Percentiles rank a stretch among this genome's conserved stretches.
Evolutionary conservation across 2,888 invertebrate species (phyloP).

Genomic region (Amiota minor): DNA sequence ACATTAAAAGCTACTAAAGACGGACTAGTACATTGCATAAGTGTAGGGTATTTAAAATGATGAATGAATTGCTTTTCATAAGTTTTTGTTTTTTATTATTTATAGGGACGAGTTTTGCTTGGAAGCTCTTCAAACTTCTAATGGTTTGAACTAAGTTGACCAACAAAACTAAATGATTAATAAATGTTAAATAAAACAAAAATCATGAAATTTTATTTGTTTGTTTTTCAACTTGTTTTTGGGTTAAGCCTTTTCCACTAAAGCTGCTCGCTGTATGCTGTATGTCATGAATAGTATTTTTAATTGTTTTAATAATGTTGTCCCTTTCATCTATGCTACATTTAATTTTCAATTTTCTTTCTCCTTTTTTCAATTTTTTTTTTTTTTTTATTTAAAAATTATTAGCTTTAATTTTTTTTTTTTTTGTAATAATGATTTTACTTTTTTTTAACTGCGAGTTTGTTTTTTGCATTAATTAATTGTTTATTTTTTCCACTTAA

Average conservation of each 20-base stretch:
- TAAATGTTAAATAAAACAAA: not conserved
- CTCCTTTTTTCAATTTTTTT: conserved; percentile 18
- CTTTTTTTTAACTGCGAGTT: conserved; percentile 23
- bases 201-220: not conserved
- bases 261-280: not conserved
- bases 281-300: conserved; percentile 14
- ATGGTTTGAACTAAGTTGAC: too few relatives aligned
- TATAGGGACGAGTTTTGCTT: not conserved
- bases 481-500: conserved; percentile 9
- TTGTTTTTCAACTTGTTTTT: conserved; percentile 37
- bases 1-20: not conserved
- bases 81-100: not conserved
- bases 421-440: not conserved
- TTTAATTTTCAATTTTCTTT: conserved; percentile 9
- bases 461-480: conserved; percentile 15
- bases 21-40: too few relatives aligned
- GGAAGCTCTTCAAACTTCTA: not conserved
- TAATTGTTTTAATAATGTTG: conserved; percentile 27
- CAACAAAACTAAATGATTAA: too few relatives aligned
- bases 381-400: conserved; percentile 38
- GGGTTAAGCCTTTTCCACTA: not conserved
- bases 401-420: conserved; percentile 9
- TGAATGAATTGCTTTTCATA: not conserved
- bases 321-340: conserved; percentile 32
- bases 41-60: too few relatives aligned